Evolutionary conservation across 2,113 vertebrate species (phyloP).

Genomic region (Actenoides hombroni): DNA sequence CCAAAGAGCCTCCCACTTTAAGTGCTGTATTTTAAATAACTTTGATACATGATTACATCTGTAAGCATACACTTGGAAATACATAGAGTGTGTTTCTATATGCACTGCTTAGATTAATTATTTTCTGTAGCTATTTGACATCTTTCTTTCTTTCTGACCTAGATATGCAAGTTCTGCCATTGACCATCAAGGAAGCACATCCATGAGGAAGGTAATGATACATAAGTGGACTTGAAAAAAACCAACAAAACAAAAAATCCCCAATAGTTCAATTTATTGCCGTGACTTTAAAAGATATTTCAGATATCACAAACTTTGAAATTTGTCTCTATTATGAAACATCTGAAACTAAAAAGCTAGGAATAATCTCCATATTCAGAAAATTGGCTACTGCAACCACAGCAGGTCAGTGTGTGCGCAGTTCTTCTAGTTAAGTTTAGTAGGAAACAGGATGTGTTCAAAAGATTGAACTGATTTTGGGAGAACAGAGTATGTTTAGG

Average conservation of each 20-base stretch:
- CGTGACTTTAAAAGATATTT: background rate
- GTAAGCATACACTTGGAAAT: background rate
- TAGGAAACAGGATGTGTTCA: background rate
- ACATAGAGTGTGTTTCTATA: background rate
- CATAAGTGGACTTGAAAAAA: background rate
- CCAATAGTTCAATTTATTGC: background rate
- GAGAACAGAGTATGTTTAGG: background rate
- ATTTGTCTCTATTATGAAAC: background rate
- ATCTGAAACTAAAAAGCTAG: background rate
- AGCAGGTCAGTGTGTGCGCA: background rate
- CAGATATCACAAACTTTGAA: background rate
- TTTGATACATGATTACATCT: background rate
- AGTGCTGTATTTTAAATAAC: background rate
- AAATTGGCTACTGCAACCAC: background rate
- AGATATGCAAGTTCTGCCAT: conserved; percentile 85
- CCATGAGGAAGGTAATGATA: conserved; percentile 86
- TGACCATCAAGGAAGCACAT: conserved; percentile 81
- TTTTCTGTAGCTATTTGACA: background rate
- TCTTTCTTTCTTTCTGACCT: conserved; percentile 18
- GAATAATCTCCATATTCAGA: background rate
- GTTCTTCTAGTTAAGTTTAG: background rate
- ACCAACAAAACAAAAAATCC: background rate
- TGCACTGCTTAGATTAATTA: background rate
- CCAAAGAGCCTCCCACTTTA: background rate
- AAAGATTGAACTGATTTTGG: background rate